phyloP scores from a whole-genome alignment of 2,113 vertebrate species.

The Festucalex cinctus region DNA sequence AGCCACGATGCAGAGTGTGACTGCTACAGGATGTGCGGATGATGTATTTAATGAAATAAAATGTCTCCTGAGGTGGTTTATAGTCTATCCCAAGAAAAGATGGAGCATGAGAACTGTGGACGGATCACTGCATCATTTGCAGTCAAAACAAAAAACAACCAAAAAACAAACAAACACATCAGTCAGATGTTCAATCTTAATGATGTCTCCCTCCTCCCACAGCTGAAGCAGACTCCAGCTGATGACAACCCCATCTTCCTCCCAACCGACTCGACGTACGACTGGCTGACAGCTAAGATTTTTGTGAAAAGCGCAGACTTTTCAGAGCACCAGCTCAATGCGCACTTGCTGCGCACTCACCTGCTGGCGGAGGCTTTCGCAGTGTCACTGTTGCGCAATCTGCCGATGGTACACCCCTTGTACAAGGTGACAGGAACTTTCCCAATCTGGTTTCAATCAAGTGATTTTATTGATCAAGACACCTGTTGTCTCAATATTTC shows the following conservation, averaged over 20 bases:
- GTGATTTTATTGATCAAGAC: background rate
- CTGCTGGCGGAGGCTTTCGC: slow-evolving; percentile 74
- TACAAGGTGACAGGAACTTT: slow-evolving; percentile 64
- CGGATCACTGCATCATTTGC: background rate
- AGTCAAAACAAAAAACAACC: background rate
- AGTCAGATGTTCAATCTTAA: background rate
- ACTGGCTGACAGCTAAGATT: slow-evolving; percentile 74
- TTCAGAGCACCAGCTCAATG: slow-evolving; percentile 62
- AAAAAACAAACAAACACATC: background rate
- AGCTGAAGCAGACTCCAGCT: slow-evolving; percentile 60
- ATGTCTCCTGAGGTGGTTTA: too few species aligned
- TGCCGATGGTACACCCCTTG: slow-evolving; percentile 74
- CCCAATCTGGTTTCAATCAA: background rate
- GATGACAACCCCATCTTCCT: slow-evolving; percentile 66
- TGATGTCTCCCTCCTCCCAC: background rate
- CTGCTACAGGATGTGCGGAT: too few species aligned
- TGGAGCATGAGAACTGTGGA: background rate
- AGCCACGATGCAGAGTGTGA: too few species aligned
- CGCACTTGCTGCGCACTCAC: slow-evolving; percentile 74
- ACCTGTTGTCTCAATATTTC: background rate
- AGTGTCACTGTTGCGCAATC: slow-evolving; percentile 68
- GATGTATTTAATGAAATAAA: too few species aligned
- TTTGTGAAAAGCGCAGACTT: slow-evolving; percentile 76
- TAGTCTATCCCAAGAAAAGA: background rate
- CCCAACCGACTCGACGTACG: slow-evolving; percentile 65